Evolutionary conservation across 2,797 vertebrate genomes (phyloP).

Genomic region (Pachyuromys duprasi): DNA sequence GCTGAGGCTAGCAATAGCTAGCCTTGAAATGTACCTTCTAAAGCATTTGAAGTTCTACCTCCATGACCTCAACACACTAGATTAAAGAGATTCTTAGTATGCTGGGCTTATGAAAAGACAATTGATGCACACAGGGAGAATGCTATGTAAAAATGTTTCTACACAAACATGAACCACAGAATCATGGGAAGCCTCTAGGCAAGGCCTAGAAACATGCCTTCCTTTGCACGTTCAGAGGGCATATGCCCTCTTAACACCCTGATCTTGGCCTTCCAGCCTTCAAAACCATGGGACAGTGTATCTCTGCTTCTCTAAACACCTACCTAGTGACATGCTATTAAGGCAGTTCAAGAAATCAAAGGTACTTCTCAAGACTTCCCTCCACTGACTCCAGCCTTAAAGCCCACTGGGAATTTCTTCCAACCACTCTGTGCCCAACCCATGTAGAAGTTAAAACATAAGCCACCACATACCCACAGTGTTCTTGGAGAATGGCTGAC

Average conservation of each 20-base stretch:
- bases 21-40: not conserved
- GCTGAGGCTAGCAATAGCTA: not conserved
- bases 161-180: not conserved
- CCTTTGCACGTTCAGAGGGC: not conserved
- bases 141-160: fast-evolving
- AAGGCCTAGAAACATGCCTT: not conserved
- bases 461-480: not conserved
- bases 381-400: not conserved
- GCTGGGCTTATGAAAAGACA: not conserved
- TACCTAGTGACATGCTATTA: too few species aligned
- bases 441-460: constrained; percentile 55
- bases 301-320: not conserved
- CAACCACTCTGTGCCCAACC: not conserved
- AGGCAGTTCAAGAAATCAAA: not conserved
- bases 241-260: fast-evolving
- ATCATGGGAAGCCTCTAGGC: not conserved
- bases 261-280: not conserved
- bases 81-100: not conserved
- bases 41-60: not conserved
- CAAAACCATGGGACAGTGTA: not conserved
- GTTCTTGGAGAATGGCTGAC: not conserved
- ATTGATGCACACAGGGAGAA: not conserved
- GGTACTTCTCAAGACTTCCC: too few species aligned
- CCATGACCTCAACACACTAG: too few species aligned
- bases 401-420: not conserved